phyloP scores from a whole-genome alignment of 2,797 vertebrate species.

The Cacajao melanocephalus region DNA sequence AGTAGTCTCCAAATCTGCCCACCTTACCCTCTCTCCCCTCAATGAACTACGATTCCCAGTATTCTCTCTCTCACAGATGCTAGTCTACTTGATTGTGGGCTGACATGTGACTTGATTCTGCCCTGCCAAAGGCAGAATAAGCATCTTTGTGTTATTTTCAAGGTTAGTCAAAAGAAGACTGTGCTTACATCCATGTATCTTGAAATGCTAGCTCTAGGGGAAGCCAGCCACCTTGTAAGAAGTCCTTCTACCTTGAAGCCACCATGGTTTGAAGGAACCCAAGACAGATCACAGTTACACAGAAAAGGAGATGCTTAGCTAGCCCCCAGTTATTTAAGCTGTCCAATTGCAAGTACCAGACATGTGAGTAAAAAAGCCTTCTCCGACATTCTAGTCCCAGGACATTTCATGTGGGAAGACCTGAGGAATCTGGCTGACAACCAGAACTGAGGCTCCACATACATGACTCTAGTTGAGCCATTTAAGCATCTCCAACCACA shows the following conservation, averaged over 20 bases:
- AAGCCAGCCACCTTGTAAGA: neutral
- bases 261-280: neutral
- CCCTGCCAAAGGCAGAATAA: neutral
- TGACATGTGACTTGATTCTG: neutral
- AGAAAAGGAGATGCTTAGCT: neutral
- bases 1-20: neutral
- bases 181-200: neutral
- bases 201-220: neutral
- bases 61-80: neutral
- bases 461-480: neutral
- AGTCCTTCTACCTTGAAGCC: neutral
- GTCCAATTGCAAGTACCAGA: neutral
- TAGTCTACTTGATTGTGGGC: neutral
- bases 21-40: neutral
- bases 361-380: neutral
- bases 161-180: neutral
- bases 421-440: neutral
- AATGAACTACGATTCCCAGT: neutral
- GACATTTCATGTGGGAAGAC: neutral
- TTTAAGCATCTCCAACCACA: neutral
- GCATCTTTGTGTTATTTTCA: neutral
- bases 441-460: neutral
- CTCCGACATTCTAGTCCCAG: neutral
- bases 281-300: neutral
- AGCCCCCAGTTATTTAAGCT: neutral